Evolutionary conservation across 2,113 vertebrate species (phyloP).

Genomic region (Syrrhaptes paradoxus): DNA sequence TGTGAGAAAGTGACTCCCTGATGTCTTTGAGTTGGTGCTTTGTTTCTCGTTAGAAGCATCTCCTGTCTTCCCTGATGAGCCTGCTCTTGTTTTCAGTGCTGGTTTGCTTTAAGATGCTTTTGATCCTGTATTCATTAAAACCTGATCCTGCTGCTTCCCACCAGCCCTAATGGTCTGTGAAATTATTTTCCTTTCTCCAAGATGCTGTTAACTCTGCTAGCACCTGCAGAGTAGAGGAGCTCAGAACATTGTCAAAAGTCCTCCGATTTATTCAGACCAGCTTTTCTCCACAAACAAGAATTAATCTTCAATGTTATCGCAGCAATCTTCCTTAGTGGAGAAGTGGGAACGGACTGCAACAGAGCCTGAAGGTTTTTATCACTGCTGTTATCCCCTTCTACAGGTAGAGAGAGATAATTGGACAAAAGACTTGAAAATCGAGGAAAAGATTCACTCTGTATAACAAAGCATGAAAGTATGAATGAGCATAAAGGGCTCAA

Average conservation of each 20-base stretch:
- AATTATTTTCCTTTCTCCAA: slow-evolving; percentile 24
- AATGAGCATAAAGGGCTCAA: not conserved
- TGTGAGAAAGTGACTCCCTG: slow-evolving; percentile 52
- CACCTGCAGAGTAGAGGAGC: not conserved
- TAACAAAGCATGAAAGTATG: not conserved
- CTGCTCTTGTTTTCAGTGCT: slow-evolving; percentile 63
- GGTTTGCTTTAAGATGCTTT: slow-evolving; percentile 70
- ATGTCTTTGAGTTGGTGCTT: slow-evolving; percentile 63
- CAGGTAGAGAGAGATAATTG: slow-evolving; percentile 32
- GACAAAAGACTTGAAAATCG: slow-evolving; percentile 3
- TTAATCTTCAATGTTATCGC: not conserved
- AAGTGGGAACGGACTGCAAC: not conserved
- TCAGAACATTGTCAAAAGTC: not conserved
- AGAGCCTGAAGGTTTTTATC: not conserved
- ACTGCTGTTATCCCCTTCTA: not conserved
- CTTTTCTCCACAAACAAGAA: not conserved
- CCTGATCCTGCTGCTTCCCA: slow-evolving; percentile 58
- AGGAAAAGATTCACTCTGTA: slow-evolving; percentile 7
- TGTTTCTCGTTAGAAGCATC: slow-evolving; percentile 67
- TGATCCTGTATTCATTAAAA: slow-evolving; percentile 73
- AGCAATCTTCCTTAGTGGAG: not conserved
- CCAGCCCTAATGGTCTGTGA: slow-evolving; percentile 56
- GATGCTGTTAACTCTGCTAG: slow-evolving; percentile 22
- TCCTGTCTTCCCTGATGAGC: slow-evolving; percentile 56
- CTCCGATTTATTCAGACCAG: not conserved